Percentiles rank a stretch among this genome's conserved stretches.
Conservation (phyloP, 2,888 invertebrate species). For the Nudaria mundana region DNA sequence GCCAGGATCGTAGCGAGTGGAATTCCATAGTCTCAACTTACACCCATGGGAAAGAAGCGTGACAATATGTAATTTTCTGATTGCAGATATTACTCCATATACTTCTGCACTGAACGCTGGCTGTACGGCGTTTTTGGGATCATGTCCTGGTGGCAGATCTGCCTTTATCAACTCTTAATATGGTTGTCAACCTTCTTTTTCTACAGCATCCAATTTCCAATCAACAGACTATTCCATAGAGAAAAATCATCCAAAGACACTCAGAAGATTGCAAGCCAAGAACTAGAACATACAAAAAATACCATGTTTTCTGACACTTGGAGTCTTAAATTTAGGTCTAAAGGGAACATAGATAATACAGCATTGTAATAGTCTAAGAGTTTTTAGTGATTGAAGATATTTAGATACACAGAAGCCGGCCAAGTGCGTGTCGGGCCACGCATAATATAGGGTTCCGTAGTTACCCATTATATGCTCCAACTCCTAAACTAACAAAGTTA, state of each 20-base stretch:
- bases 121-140: conserved; percentile 75
- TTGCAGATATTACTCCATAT: conserved; percentile 69
- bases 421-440: no score
- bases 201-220: conserved; percentile 62
- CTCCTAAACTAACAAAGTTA: no score
- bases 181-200: conserved; percentile 56
- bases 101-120: conserved; percentile 70
- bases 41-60: no score
- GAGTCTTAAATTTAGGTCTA: conserved; percentile 40
- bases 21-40: no score
- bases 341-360: conserved; percentile 48
- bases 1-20: no score
- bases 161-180: conserved; percentile 58
- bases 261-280: conserved; percentile 6
- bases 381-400: background rate
- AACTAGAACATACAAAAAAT: conserved; percentile 1
- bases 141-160: conserved; percentile 76
- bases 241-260: conserved; percentile 11
- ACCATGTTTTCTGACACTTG: background rate
- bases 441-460: no score
- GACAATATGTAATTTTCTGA: conserved; percentile 6
- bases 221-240: conserved; percentile 61
- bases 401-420: no score
- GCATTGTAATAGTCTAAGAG: no score
- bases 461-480: no score